Base-by-base conservation (phyloP, 2,888 invertebrate genomes). In the Pyrocoelia pectoralis region DNA sequence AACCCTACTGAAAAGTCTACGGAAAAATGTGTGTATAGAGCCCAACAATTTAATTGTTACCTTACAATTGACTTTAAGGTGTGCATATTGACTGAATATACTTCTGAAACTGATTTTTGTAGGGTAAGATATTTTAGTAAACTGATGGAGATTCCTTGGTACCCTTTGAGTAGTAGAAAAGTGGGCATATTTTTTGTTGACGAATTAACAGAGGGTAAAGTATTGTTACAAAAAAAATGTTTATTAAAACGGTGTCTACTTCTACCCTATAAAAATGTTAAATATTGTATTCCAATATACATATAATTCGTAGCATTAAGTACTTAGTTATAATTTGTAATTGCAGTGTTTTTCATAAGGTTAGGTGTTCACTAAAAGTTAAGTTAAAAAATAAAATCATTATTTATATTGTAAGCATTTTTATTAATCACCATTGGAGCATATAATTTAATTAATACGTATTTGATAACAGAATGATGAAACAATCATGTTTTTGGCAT, bases 51-150 rank as follows among this genome's bases (percentile, higher is more conserved):
- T 38, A 38, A 38, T 38, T 38, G 12, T 38, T 38, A 38, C 38
- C 38, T 38, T 38, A 38, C 38, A 38, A 38, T 38, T 38, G 10
- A 38, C 38, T 38, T 38, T 38, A 38, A 38, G 38, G 38, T 9
- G 38, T 38, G 38, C 38, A 38, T 38, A 38, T 38, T 38, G 38
- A 38, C 38, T 38, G 12, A 38, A 38, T 38, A 38, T 38, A 38
- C 38, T 38, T 38, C 38, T 38, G 38, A 38, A 38, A 38, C 38
- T 38, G 12, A 38, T 38, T 38, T 38, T 38, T 38, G 38, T 38
- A 38, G 12, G 10, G n/a, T 38, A 38, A 38, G 38, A 38, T 38
- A 38, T 38, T 38, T 9, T 5, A 38, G n/a, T 38, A 38, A 38
- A 38, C 10, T 38, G 38, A 38, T 38, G 38, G 38, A 38, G 10